A percentile compares a stretch with the other conserved stretches of the same genome.
These are phyloP conservation scores for Ambastaia sidthimunki DNA, from an alignment of 2,797 vertebrate genomes.

Conservation along the genomic window DNA sequence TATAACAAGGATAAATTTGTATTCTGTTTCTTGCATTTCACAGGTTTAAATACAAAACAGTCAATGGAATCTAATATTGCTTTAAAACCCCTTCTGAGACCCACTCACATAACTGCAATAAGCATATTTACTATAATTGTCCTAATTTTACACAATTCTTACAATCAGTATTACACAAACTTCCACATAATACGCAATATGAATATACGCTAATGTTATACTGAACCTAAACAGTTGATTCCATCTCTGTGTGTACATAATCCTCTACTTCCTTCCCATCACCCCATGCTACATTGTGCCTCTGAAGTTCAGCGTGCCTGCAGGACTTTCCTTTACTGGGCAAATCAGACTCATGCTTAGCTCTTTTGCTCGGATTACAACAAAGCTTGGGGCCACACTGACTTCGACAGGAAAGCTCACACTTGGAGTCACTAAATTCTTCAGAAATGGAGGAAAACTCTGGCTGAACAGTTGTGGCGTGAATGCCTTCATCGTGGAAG, in stretches of 20 bases:
- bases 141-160: slow-evolving; percentile 21
- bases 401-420: slow-evolving; percentile 84
- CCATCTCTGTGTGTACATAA: slow-evolving; percentile 42
- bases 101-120: background rate
- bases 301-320: slow-evolving; percentile 18
- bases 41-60: background rate
- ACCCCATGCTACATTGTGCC: slow-evolving; percentile 29
- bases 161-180: background rate
- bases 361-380: slow-evolving; percentile 72
- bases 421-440: slow-evolving; percentile 69
- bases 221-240: slow-evolving; percentile 55
- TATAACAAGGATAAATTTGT: background rate
- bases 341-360: slow-evolving; percentile 35
- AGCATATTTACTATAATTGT: slow-evolving; percentile 19
- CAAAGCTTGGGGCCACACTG: slow-evolving; percentile 87
- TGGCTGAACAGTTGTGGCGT: slow-evolving; percentile 87
- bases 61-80: background rate
- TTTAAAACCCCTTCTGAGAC: background rate
- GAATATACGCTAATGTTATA: background rate
- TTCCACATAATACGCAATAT: background rate
- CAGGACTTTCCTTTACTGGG: slow-evolving; percentile 23
- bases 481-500: slow-evolving; percentile 87
- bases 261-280: slow-evolving; percentile 21
- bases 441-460: slow-evolving; percentile 82
- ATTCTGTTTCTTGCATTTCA: background rate